Conservation (phyloP, 2,113 vertebrate species). For the Clarias macrocephalus region DNA sequence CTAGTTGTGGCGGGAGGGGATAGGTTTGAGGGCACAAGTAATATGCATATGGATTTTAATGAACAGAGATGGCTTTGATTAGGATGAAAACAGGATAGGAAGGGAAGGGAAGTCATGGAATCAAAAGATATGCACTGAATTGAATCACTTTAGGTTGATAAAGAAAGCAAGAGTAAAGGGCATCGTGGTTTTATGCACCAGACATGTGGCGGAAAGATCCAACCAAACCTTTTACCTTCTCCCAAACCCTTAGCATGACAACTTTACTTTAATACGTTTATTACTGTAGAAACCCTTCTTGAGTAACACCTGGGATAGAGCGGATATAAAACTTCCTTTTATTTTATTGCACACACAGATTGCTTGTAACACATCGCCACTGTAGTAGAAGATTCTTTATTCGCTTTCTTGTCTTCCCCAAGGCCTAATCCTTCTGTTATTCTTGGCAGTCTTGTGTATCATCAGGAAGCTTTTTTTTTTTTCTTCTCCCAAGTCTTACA, state of each 20-base stretch:
- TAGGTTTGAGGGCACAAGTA: not conserved
- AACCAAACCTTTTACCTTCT: not conserved
- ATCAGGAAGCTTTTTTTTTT: not conserved
- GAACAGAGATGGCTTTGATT: conserved; percentile 30
- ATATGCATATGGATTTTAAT: not conserved
- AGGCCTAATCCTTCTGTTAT: conserved; percentile 11
- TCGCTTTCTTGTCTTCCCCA: conserved; percentile 20
- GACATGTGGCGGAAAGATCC: not conserved
- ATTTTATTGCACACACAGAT: conserved; percentile 6
- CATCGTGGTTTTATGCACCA: not conserved
- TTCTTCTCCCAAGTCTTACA: not conserved
- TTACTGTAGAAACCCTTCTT: not conserved
- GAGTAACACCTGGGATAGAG: not conserved
- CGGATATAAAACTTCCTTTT: not conserved
- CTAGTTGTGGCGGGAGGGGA: not conserved
- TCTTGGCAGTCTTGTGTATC: not conserved
- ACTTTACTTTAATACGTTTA: not conserved
- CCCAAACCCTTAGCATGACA: not conserved
- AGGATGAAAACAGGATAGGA: not conserved
- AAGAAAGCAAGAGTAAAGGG: not conserved
- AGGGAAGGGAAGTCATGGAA: not conserved
- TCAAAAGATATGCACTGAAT: not conserved
- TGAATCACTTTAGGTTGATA: not conserved
- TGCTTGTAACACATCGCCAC: not conserved
- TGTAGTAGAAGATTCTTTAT: not conserved